These are phyloP conservation scores for Venustaconcha ellipsiformis DNA, from an alignment of 1,140 invertebrate genomes.

Conservation along the genomic window DNA sequence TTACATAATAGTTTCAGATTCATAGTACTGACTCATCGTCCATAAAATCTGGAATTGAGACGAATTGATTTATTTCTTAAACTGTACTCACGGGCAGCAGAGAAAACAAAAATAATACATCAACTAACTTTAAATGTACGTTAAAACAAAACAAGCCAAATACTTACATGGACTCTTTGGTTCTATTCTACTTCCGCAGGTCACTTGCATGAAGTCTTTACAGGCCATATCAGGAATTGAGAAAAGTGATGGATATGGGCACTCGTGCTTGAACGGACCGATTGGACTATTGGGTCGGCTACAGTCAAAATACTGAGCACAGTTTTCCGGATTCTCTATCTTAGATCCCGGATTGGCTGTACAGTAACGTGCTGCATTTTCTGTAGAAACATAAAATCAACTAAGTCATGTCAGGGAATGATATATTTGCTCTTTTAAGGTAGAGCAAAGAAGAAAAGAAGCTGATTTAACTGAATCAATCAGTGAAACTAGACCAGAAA, in stretches of 20 bases:
- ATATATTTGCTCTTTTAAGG: too few species aligned
- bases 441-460: too few species aligned
- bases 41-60: too few species aligned
- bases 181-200: conserved; percentile 35
- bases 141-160: background rate
- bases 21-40: too few species aligned
- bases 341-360: conserved; percentile 24
- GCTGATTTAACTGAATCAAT: too few species aligned
- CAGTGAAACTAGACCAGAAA: too few species aligned
- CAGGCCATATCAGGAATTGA: conserved; percentile 29
- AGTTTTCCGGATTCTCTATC: conserved; percentile 39
- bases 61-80: too few species aligned
- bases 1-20: too few species aligned
- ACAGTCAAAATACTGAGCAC: conserved; percentile 50
- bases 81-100: too few species aligned
- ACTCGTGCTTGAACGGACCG: conserved; percentile 40
- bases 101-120: too few species aligned
- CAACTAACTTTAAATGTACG: background rate
- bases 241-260: conserved; percentile 51
- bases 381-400: conserved; percentile 19
- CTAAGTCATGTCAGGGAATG: background rate
- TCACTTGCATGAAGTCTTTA: conserved; percentile 37
- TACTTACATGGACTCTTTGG: conserved; percentile 53
- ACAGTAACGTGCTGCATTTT: conserved; percentile 45
- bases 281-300: conserved; percentile 25